Conservation (phyloP, 2,888 invertebrate genomes). For the Netelia fuscicornis region DNA sequence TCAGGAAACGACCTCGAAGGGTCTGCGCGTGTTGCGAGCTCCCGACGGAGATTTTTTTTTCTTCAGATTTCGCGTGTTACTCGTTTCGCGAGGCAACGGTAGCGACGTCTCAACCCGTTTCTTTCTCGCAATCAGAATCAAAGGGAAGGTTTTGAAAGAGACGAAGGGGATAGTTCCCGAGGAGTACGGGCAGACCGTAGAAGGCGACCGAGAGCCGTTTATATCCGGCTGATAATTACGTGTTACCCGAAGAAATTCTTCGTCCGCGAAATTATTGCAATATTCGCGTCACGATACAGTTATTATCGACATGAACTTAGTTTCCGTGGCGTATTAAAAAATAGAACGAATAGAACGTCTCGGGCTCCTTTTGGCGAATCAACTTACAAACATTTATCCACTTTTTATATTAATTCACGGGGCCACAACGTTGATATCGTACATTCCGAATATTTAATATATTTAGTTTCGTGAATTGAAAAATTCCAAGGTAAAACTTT, state of each 20-base stretch:
- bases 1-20: conserved; percentile 64
- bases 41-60: conserved; percentile 19
- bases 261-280: conserved; percentile 76
- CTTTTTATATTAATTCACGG: conserved; percentile 33
- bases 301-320: conserved; percentile 82
- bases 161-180: background rate
- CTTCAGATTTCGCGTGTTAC: conserved; percentile 77
- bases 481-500: conserved; percentile 19
- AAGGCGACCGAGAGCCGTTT: conserved; percentile 70
- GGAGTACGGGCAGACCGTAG: conserved; percentile 11
- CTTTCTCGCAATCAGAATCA: conserved; percentile 48
- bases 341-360: conserved; percentile 31
- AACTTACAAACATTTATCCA: conserved; percentile 61
- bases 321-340: conserved; percentile 71
- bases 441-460: conserved; percentile 60
- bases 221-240: conserved; percentile 79
- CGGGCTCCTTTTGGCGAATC: conserved; percentile 69
- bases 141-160: conserved; percentile 32
- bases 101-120: conserved; percentile 57
- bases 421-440: conserved; percentile 2
- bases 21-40: conserved; percentile 47
- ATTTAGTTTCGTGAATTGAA: conserved; percentile 47
- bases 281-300: conserved; percentile 82
- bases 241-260: conserved; percentile 76
- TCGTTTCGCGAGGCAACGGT: conserved; percentile 73